Conservation (phyloP, 1,140 invertebrate genomes). For the Nephila pilipes region DNA sequence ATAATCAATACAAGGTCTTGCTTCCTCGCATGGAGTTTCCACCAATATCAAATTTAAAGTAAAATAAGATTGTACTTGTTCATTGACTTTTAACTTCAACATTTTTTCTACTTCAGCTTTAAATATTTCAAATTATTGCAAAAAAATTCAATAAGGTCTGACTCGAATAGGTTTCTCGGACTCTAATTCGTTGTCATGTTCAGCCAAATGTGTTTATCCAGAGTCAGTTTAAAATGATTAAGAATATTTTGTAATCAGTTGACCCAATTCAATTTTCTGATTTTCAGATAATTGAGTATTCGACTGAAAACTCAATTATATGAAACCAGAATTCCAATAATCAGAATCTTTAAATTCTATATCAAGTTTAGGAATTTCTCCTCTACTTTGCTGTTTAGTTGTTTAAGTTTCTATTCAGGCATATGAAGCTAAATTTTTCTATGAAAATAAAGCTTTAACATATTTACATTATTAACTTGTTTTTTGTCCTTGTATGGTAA, state of each 20-base stretch:
- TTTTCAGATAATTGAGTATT: not conserved
- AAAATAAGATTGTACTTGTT: not conserved
- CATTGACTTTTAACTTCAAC: too few species aligned
- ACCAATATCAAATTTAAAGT: not conserved
- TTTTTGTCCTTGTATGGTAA: fast-evolving
- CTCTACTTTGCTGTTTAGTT: too few species aligned
- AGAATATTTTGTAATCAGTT: too few species aligned
- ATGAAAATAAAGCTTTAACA: not conserved
- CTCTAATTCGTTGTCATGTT: not conserved
- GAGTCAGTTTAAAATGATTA: not conserved
- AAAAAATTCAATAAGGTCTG: not conserved
- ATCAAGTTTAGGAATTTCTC: too few species aligned
- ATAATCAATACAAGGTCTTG: not conserved
- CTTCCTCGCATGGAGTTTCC: too few species aligned
- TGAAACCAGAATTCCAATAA: not conserved
- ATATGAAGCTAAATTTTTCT: not conserved
- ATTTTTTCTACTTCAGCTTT: too few species aligned
- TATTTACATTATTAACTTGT: not conserved
- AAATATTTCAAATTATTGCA: not conserved
- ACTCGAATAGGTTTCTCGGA: not conserved
- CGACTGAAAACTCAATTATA: not conserved
- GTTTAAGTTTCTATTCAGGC: too few species aligned
- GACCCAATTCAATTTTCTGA: too few species aligned
- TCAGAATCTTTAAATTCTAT: not conserved
- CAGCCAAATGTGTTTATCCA: too few species aligned